phyloP scores from a whole-genome alignment of 2,888 invertebrate genomes.

The Melanotus villosus region DNA sequence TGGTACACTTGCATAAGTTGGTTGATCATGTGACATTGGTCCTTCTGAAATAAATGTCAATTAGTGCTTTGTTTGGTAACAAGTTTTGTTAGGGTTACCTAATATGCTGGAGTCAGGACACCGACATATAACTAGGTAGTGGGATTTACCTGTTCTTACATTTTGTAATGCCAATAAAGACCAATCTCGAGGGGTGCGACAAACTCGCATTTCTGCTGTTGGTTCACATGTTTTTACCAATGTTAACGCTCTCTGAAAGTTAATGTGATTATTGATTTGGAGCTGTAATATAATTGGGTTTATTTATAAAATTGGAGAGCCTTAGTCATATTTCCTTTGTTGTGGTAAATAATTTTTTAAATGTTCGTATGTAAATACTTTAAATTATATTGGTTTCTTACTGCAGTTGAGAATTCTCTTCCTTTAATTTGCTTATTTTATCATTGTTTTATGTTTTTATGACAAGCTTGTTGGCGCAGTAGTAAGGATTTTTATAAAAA shows the following conservation, averaged over 20 bases:
- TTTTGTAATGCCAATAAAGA: constrained; percentile 92
- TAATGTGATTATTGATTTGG: too few species aligned
- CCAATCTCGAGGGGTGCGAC: constrained; percentile 92
- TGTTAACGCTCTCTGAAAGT: constrained; percentile 81
- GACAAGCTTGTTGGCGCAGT: too few species aligned
- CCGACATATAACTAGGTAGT: constrained; percentile 92
- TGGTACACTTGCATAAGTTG: constrained; percentile 93
- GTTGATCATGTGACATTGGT: constrained; percentile 94
- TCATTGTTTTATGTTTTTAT: too few species aligned
- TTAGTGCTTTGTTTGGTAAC: too few species aligned
- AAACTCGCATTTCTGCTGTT: constrained; percentile 91
- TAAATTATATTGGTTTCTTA: too few species aligned
- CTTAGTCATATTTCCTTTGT: too few species aligned
- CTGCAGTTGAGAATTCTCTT: too few species aligned
- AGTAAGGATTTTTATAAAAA: too few species aligned
- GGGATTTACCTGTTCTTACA: constrained; percentile 92
- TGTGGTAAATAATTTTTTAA: too few species aligned
- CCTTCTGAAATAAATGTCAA: constrained; percentile 79
- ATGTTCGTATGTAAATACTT: background rate
- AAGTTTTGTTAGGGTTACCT: constrained; percentile 75
- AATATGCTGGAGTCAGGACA: constrained; percentile 89
- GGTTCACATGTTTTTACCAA: constrained; percentile 95
- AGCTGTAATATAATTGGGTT: too few species aligned
- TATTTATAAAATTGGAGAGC: too few species aligned
- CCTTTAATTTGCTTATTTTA: too few species aligned